These are phyloP conservation scores for Philereme vetulata DNA, from an alignment of 2,888 invertebrate genomes.

Conservation along the genomic window DNA sequence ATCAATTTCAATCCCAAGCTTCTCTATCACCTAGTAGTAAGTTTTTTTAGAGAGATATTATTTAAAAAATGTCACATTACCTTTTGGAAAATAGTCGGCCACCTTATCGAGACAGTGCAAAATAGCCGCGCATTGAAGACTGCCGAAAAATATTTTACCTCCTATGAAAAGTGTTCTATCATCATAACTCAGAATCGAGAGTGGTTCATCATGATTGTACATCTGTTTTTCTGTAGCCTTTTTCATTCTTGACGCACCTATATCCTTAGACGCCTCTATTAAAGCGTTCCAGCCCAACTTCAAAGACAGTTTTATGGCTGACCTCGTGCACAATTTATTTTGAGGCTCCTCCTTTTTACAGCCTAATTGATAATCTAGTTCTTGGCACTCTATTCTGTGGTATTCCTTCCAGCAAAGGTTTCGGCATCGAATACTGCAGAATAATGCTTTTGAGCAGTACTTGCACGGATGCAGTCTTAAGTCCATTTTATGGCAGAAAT, in stretches of 20 bases:
- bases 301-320: conserved; percentile 27
- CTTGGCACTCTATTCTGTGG: conserved; percentile 20
- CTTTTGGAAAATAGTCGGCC: conserved; percentile 25
- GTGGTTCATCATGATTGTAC: conserved; percentile 15
- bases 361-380: not conserved
- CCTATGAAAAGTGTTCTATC: conserved; percentile 1
- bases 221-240: conserved; percentile 12
- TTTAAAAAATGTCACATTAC: conserved; percentile 6
- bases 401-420: conserved; percentile 12
- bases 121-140: conserved; percentile 14
- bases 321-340: conserved; percentile 6
- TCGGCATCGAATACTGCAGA: conserved; percentile 12
- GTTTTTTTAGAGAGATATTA: no score
- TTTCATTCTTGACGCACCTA: conserved; percentile 18
- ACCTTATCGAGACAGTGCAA: conserved; percentile 7
- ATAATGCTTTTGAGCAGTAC: conserved; percentile 9
- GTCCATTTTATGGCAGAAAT: conserved; percentile 11
- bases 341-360: not conserved
- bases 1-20: no score
- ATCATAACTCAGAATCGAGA: conserved; percentile 23
- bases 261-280: conserved; percentile 17
- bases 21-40: no score
- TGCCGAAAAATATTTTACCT: conserved; percentile 19
- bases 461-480: conserved; percentile 11
- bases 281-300: conserved; percentile 26